These are phyloP conservation scores for Myotis lucifugus DNA, from an alignment of 2,113 vertebrate genomes.

Conservation along the genomic window DNA sequence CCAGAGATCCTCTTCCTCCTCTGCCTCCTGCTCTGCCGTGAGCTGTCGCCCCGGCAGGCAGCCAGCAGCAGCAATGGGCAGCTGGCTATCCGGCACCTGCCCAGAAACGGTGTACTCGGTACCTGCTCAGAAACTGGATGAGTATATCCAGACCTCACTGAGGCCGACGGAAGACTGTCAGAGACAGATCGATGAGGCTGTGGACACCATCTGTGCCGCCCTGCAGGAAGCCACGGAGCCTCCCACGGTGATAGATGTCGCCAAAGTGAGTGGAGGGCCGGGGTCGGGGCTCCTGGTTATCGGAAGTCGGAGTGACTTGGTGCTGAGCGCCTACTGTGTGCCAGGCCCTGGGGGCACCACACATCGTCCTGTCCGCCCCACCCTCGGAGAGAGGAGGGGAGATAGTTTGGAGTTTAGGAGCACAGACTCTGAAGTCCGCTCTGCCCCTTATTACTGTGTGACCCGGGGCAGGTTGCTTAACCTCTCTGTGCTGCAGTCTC, in stretches of 20 bases:
- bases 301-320: accelerated
- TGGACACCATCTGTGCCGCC: background rate
- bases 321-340: background rate
- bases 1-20: background rate
- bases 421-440: background rate
- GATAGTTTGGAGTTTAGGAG: no score
- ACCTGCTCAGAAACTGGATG: background rate
- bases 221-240: accelerated
- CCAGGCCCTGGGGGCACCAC: background rate
- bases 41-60: accelerated
- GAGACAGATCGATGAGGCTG: accelerated
- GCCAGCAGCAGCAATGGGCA: background rate
- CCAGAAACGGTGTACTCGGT: accelerated
- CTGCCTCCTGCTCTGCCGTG: accelerated
- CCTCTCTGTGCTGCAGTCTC: slow-evolving; percentile 13
- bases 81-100: accelerated
- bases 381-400: accelerated
- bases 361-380: no score
- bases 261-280: slow-evolving; percentile 18
- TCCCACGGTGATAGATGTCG: background rate
- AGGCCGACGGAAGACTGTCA: background rate
- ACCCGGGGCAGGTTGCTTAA: background rate
- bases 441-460: background rate
- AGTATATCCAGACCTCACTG: background rate
- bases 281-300: background rate